Evolutionary conservation across 2,113 vertebrate species (phyloP).

Genomic region (Bungarus multicinctus): DNA sequence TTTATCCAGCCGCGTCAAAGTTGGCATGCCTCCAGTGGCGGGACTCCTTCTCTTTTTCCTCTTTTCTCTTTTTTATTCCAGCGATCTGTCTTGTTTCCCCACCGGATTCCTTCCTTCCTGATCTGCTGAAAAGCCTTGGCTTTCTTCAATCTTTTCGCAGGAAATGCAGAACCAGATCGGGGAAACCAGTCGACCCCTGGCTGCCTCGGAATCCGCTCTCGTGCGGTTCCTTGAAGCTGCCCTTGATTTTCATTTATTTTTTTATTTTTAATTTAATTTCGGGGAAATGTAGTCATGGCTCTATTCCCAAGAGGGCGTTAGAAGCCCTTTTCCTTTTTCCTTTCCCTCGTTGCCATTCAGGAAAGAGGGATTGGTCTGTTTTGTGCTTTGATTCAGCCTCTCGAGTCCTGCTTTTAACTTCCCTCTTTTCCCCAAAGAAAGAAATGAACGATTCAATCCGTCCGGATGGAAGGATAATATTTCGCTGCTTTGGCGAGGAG

Average conservation of each 20-base stretch:
- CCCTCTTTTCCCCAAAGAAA: not conserved
- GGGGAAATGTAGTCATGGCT: not conserved
- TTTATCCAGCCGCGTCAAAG: not conserved
- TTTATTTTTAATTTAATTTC: not conserved
- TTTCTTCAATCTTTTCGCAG: not conserved
- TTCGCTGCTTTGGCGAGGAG: not conserved
- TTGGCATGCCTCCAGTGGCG: not conserved
- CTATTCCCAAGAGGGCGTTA: constrained; percentile 22
- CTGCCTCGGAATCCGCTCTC: not conserved
- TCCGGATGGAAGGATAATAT: not conserved
- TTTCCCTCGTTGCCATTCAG: not conserved
- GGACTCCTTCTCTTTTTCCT: not conserved
- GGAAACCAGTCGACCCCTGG: not conserved
- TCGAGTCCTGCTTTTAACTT: not conserved
- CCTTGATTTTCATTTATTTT: not conserved
- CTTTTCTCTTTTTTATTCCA: not conserved
- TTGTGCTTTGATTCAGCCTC: not conserved
- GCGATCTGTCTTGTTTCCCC: not conserved
- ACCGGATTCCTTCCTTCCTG: not conserved
- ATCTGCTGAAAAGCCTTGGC: not conserved
- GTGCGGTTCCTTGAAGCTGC: not conserved
- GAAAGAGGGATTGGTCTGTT: not conserved
- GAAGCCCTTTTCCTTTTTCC: not conserved
- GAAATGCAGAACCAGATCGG: not conserved
- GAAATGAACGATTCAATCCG: not conserved